Base-by-base conservation (phyloP, 2,113 vertebrate species). In the Lepidiolamprologus cunningtoni region DNA sequence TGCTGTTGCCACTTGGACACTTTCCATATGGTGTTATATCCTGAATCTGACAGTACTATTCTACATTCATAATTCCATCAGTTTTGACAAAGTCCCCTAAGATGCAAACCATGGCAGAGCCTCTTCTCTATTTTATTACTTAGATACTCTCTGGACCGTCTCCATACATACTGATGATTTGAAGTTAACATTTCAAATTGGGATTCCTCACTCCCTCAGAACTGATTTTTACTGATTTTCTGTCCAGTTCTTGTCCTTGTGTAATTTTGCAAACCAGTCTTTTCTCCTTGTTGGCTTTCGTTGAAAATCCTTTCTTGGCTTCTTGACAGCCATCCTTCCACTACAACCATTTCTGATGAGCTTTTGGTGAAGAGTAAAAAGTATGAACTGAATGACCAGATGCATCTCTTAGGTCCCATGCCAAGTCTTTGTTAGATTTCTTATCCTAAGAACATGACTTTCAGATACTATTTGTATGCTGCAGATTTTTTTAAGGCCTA, bases 341-440 rank as follows among this genome's bases (percentile, higher is more conserved):
- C 68, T 73, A 23, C n/a, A 71, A 71, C 66, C 35, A 68, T 37
- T 71, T 42, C n/a, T 71, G 66, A 71, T 45, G n/a, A 16, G n/a
- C 8, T 42, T 26, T 10, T 16, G 21, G 21, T 16, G 37, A 71
- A 42, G 37, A 71, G 13, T 71, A 71, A 23, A 23, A 45, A 9
- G 66, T 63, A 71, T 71, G 21, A 73, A 16, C 37, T 42, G 13
- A 73, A 73, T 42, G 66, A 40, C 3, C 66, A 73, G 66, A 73
- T 45, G 66, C 37, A 73, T 42, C 37, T 45, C 66, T 40, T 7
- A 8, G 63, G 63, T 68, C 3, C 35, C 5, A 40, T 68, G 2
- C 1, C 63, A 68, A 23, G 35, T 68, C 63, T 68, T 40, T 68
- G 63, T 35, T 68, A 11, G 63, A 21, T 68, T 21, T 66, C 2